phyloP scores from a whole-genome alignment of 2,888 invertebrate species.

The Anaspis maculata region DNA sequence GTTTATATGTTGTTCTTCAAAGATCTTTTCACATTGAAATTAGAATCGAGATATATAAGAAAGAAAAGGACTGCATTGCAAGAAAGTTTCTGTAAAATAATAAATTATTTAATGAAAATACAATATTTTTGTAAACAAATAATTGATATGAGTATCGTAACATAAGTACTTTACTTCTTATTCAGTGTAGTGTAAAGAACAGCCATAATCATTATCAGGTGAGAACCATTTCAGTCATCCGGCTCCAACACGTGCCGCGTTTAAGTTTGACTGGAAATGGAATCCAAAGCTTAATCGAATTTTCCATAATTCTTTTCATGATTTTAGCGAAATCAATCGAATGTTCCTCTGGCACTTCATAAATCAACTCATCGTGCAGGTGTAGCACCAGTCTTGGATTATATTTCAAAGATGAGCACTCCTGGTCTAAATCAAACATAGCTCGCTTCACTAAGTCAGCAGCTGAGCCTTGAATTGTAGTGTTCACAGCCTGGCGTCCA shows the following conservation, averaged over 20 bases:
- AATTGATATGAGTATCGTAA: too few relatives aligned
- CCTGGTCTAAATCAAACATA: constrained; percentile 68
- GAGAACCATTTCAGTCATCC: background rate
- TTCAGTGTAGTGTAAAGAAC: too few relatives aligned
- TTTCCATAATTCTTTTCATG: constrained; percentile 74
- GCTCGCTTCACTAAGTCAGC: constrained; percentile 92
- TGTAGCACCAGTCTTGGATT: constrained; percentile 70
- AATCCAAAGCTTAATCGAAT: constrained; percentile 61
- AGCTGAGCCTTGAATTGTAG: constrained; percentile 93
- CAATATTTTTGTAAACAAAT: too few relatives aligned
- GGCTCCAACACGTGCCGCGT: constrained; percentile 76
- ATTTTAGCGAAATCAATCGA: constrained; percentile 51
- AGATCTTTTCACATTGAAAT: too few relatives aligned
- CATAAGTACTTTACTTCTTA: too few relatives aligned
- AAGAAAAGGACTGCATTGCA: too few relatives aligned
- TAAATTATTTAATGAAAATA: too few relatives aligned
- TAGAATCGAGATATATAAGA: too few relatives aligned
- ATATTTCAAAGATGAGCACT: constrained; percentile 38
- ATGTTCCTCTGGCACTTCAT: constrained; percentile 65
- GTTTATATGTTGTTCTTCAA: too few relatives aligned
- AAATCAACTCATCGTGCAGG: constrained; percentile 93
- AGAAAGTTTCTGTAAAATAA: too few relatives aligned
- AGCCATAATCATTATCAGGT: too few relatives aligned
- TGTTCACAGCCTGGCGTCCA: constrained; percentile 94
- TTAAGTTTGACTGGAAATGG: constrained; percentile 85